Evolutionary conservation across 2,797 vertebrate genomes (phyloP).

Genomic region (Spinibarbus caldwelli): DNA sequence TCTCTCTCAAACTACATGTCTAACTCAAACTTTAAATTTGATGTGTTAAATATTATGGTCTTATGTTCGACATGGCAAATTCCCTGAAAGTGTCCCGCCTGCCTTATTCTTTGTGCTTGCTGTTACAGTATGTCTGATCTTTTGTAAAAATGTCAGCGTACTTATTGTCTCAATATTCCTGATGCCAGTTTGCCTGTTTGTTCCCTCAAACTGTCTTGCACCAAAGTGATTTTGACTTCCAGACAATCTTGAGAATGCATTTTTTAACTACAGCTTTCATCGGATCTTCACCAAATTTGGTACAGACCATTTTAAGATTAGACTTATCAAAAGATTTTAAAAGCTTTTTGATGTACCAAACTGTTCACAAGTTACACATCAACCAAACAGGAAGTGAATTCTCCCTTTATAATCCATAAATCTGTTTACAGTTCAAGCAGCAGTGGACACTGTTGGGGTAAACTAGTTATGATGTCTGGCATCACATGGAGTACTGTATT

Average conservation of each 20-base stretch:
- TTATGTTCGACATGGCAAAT: conserved; percentile 2
- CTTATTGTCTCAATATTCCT: neutral
- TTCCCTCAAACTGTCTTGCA: neutral
- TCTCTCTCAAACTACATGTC: neutral
- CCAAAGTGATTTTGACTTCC: neutral
- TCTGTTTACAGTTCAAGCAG: neutral
- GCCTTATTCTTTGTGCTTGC: neutral
- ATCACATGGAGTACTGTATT: neutral
- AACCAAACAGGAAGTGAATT: neutral
- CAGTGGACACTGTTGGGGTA: neutral
- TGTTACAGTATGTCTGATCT: too few species aligned
- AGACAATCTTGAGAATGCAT: neutral
- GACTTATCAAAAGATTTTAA: neutral
- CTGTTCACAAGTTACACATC: neutral
- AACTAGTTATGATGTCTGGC: neutral
- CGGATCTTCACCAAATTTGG: neutral
- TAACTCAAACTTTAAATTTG: neutral
- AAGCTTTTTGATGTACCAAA: neutral
- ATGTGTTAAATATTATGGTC: conserved; percentile 11
- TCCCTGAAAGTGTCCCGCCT: neutral
- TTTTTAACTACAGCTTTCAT: neutral
- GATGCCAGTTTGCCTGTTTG: neutral
- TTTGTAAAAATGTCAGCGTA: neutral
- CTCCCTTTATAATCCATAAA: neutral
- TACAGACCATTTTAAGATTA: neutral